These are phyloP conservation scores for Cybosia mesomella DNA, from an alignment of 2,888 invertebrate genomes.

Conservation along the genomic window DNA sequence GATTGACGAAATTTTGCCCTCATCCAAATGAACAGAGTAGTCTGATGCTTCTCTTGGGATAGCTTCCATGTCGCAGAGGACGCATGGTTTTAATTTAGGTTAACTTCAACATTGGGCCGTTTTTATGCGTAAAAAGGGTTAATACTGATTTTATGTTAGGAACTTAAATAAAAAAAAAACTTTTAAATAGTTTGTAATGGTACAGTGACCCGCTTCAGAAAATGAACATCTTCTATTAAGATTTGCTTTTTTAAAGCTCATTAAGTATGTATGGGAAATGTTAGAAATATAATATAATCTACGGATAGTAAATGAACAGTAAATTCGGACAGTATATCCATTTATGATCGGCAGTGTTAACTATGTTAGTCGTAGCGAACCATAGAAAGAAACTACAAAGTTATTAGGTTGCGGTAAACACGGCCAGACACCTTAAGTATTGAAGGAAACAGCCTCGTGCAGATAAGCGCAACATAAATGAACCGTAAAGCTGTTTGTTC, in stretches of 20 bases:
- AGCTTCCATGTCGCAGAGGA: neutral
- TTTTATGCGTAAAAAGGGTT: neutral
- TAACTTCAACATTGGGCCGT: too few species aligned
- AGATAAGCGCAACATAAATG: conserved; percentile 68
- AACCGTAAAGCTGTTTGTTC: conserved; percentile 70
- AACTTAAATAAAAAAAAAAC: too few species aligned
- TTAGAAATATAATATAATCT: conserved; percentile 21
- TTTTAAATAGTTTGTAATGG: too few species aligned
- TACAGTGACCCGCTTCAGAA: too few species aligned
- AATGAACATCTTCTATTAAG: neutral
- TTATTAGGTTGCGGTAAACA: conserved; percentile 55
- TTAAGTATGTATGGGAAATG: neutral
- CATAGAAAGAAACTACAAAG: conserved; percentile 40
- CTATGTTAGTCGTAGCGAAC: conserved; percentile 29
- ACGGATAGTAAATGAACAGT: conserved; percentile 36
- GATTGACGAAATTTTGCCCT: too few species aligned
- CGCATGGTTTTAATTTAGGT: neutral
- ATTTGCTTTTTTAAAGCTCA: neutral
- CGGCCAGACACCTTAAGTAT: conserved; percentile 53
- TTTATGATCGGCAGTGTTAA: conserved; percentile 29
- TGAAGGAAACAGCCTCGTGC: conserved; percentile 55
- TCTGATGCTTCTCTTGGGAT: too few species aligned
- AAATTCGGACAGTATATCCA: conserved; percentile 24
- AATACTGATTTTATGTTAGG: neutral
- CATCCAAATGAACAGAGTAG: too few species aligned